Conservation (phyloP, 2,113 vertebrate species). For the Triplophysa rosa region DNA sequence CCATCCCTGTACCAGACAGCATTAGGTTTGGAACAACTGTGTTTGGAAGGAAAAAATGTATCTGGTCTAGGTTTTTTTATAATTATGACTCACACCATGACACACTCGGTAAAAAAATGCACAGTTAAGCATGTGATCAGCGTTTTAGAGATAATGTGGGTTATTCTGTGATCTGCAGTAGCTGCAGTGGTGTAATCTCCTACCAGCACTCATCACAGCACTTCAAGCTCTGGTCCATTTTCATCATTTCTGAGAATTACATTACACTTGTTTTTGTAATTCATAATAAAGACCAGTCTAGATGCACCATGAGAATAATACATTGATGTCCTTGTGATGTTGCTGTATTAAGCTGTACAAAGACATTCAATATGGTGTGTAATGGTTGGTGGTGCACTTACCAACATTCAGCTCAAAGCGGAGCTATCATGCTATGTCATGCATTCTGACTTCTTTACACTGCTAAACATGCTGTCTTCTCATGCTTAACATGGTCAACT, state of each 20-base stretch:
- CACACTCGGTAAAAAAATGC: too few species aligned
- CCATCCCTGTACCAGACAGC: too few species aligned
- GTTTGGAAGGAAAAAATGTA: too few species aligned
- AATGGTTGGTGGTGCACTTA: too few species aligned
- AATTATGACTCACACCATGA: too few species aligned
- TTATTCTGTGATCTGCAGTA: neutral
- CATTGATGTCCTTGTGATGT: neutral
- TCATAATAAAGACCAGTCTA: neutral
- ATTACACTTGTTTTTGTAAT: neutral
- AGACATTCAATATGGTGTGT: neutral
- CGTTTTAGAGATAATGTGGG: neutral
- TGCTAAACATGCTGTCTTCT: too few species aligned
- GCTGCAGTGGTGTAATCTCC: neutral
- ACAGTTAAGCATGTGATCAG: neutral
- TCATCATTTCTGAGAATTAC: neutral
- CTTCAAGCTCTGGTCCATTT: neutral
- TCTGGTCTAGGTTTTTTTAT: too few species aligned
- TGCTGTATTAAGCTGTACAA: neutral
- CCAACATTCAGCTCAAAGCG: too few species aligned
- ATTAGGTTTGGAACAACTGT: neutral
- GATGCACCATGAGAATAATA: neutral
- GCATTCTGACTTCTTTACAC: too few species aligned
- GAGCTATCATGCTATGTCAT: too few species aligned
- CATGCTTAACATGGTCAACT: too few species aligned
- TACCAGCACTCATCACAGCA: neutral